These are phyloP conservation scores for Lampris incognitus DNA, from an alignment of 2,113 vertebrate genomes.

Conservation along the genomic window DNA sequence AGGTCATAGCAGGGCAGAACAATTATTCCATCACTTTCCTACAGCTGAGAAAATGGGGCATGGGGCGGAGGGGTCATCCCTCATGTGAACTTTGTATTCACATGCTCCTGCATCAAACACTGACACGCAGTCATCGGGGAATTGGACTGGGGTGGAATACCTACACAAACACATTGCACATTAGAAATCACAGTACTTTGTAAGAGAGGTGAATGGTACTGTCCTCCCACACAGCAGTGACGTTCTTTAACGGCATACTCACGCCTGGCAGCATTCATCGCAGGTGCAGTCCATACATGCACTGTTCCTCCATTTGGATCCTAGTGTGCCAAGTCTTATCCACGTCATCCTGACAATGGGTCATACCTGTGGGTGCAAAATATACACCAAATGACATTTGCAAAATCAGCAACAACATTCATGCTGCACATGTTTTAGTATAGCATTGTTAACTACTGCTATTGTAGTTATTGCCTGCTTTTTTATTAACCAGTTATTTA, in stretches of 20 bases:
- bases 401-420: no score
- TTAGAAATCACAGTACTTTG: not conserved
- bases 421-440: no score
- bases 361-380: not conserved
- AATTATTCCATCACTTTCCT: conserved; percentile 50
- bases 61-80: conserved; percentile 8
- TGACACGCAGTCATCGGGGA: conserved; percentile 55
- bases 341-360: conserved; percentile 46
- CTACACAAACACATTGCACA: conserved; percentile 52
- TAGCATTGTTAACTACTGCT: no score
- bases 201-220: not conserved
- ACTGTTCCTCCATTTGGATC: conserved; percentile 67
- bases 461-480: no score
- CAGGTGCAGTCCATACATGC: conserved; percentile 55
- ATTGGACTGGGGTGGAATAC: accelerated
- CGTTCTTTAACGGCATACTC: conserved; percentile 19
- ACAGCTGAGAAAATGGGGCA: conserved; percentile 23
- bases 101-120: conserved; percentile 56
- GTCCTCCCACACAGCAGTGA: not conserved
- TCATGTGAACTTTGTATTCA: conserved; percentile 61
- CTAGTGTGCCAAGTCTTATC: conserved; percentile 59
- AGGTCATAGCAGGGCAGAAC: not conserved
- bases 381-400: not conserved
- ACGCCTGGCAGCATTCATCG: conserved; percentile 20
- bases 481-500: no score